Evolutionary conservation across 2,113 vertebrate genomes (phyloP).

Genomic region (Elgaria multicarinata): DNA sequence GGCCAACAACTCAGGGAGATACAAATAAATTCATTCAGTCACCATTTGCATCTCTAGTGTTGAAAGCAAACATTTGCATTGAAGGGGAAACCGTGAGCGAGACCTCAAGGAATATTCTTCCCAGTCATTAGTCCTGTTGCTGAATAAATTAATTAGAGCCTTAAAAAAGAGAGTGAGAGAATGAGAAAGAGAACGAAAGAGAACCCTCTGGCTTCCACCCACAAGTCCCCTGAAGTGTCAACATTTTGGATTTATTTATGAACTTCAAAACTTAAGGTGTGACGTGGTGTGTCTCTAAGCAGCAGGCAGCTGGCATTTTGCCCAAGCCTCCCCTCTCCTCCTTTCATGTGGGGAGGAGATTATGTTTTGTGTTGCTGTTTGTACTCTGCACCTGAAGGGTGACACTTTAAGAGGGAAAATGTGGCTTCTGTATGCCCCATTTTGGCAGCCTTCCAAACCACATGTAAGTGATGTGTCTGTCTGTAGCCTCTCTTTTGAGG

Average conservation of each 20-base stretch:
- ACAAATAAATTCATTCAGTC: neutral
- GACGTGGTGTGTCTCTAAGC: constrained; percentile 80
- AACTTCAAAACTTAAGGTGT: constrained; percentile 83
- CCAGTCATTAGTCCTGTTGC: constrained; percentile 63
- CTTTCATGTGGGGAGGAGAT: constrained; percentile 88
- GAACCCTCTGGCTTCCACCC: constrained; percentile 64
- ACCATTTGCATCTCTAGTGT: constrained; percentile 19
- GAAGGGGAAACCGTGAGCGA: constrained; percentile 39
- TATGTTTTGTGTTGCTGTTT: constrained; percentile 60
- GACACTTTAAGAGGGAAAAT: constrained; percentile 14
- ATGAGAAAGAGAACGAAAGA: constrained; percentile 45
- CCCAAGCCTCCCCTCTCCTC: constrained; percentile 78
- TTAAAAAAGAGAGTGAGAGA: constrained; percentile 65
- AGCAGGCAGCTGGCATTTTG: constrained; percentile 76
- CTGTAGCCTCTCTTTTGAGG: constrained; percentile 17
- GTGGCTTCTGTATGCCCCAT: constrained; percentile 65
- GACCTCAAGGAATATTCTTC: constrained; percentile 33
- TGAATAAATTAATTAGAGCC: constrained; percentile 84
- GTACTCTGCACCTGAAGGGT: constrained; percentile 63
- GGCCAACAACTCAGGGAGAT: neutral
- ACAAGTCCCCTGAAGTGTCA: constrained; percentile 78
- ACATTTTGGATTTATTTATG: constrained; percentile 79
- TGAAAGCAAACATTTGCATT: neutral
- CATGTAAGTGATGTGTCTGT: constrained; percentile 50
- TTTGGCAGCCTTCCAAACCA: constrained; percentile 73